Evolutionary conservation across 2,888 invertebrate species (phyloP), one percentile per base, ranked within the genome.

Genomic region (Eupithecia dodoneata): DNA sequence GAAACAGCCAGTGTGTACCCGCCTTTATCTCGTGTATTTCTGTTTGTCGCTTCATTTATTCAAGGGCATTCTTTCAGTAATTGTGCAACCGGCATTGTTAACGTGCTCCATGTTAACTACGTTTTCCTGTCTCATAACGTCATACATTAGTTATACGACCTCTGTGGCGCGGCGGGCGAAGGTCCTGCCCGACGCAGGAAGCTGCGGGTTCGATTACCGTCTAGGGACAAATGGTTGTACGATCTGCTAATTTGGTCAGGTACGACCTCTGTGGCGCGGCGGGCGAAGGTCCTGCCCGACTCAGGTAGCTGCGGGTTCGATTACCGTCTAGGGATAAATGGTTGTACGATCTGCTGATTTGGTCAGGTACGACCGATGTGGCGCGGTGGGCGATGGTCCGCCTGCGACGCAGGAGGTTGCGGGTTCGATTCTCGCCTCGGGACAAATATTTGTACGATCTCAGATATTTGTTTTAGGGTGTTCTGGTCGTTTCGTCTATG

Each of bases 21-120:
- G 15, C 7, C 66, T 12, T 66, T 66, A 66, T 42, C 2, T 5
- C 72, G 67, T 71, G 65, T 42, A 5, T 0, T 2, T 47, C 30
- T 13, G 30, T 70, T 77, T 59, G n/a, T 59, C 72, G 72, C 72
- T 72, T 72, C 72, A 72, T 74, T 69, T 63, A 12, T 4, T 5
- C 67, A 77, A 74, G 77, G 77, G 18, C 30, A 69, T 15, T 41
- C 52, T 75, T 55, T 65, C 72, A 63, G 72, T 77, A 71, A 72
- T 72, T 65, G 63, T 74, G 67, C 66, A 74, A 74, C 69, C 10
- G 67, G 30, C 71, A 71, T 44, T 42, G 44, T 42, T 71, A 10
- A 63, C 44, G 3, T 44, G 13, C 15, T 13, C 41, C 42, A 66
- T 49, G 18, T 73, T 18, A 77, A 75, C 72, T 55, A 55, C n/a